phyloP scores from a whole-genome alignment of 2,113 vertebrate species.

The Trachemys scripta region DNA sequence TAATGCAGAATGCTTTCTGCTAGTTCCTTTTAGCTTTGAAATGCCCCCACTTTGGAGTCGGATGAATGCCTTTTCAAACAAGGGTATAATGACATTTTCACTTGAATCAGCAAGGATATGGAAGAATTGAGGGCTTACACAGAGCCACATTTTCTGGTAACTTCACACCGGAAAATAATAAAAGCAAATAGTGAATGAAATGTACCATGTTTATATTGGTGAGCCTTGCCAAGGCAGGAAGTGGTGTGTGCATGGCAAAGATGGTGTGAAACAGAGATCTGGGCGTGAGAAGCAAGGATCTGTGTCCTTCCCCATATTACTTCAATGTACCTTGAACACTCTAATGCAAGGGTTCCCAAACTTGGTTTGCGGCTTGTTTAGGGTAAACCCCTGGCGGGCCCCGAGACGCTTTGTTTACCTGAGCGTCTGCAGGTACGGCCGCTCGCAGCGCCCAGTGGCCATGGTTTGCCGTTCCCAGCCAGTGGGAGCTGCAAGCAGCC shows the following conservation, averaged over 20 bases:
- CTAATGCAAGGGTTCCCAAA: too few relatives aligned
- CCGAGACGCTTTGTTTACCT: too few relatives aligned
- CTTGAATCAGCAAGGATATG: conserved; percentile 1
- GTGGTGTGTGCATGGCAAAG: background rate
- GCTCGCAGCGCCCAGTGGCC: too few relatives aligned
- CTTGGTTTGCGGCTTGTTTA: too few relatives aligned
- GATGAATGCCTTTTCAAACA: background rate
- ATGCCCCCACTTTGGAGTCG: background rate
- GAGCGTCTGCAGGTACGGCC: too few relatives aligned
- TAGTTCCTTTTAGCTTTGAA: background rate
- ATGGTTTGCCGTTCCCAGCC: too few relatives aligned
- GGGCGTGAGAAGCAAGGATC: background rate
- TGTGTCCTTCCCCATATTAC: background rate
- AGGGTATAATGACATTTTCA: background rate
- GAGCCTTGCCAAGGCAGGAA: conserved; percentile 11
- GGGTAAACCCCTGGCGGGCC: too few relatives aligned
- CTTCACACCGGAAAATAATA: background rate
- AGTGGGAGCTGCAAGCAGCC: too few relatives aligned
- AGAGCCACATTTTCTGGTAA: background rate
- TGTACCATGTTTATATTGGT: background rate
- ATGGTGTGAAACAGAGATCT: background rate
- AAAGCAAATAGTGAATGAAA: background rate
- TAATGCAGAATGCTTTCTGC: too few relatives aligned
- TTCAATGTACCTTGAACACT: background rate
- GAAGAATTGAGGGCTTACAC: background rate